phyloP scores from a whole-genome alignment of 2,113 vertebrate genomes.

The Archocentrus centrarchus region DNA sequence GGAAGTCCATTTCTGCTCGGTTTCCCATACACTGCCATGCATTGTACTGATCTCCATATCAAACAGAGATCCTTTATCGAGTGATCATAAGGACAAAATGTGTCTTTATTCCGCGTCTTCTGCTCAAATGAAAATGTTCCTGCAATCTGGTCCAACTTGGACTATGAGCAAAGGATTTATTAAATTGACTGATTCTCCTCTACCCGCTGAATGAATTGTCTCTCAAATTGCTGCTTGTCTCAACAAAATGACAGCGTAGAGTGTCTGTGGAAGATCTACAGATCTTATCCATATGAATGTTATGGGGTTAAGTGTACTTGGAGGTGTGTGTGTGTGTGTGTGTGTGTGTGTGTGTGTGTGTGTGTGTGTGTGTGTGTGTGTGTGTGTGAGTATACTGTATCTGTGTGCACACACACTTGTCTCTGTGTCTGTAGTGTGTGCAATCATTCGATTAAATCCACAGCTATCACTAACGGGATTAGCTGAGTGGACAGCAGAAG shows the following conservation, averaged over 20 bases:
- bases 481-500: conserved; percentile 83
- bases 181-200: conserved; percentile 61
- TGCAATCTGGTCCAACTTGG: conserved; percentile 67
- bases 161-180: conserved; percentile 70
- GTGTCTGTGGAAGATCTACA: conserved; percentile 62
- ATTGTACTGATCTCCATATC: conserved; percentile 74
- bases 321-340: conserved; percentile 31
- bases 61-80: conserved; percentile 75
- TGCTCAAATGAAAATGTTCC: conserved; percentile 56
- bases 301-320: conserved; percentile 73
- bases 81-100: conserved; percentile 73
- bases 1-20: conserved; percentile 64
- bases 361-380: background rate
- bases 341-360: conserved; percentile 20
- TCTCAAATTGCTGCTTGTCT: conserved; percentile 74
- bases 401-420: conserved; percentile 28
- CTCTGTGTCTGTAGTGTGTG: conserved; percentile 58
- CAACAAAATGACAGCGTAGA: conserved; percentile 68
- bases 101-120: conserved; percentile 66
- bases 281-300: conserved; percentile 74
- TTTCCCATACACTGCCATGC: conserved; percentile 64
- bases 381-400: conserved; percentile 14
- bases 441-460: conserved; percentile 79
- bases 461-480: conserved; percentile 82
- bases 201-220: conserved; percentile 55